Conservation (phyloP, 2,888 invertebrate species). For the Hydrotaea cyrtoneurina region DNA sequence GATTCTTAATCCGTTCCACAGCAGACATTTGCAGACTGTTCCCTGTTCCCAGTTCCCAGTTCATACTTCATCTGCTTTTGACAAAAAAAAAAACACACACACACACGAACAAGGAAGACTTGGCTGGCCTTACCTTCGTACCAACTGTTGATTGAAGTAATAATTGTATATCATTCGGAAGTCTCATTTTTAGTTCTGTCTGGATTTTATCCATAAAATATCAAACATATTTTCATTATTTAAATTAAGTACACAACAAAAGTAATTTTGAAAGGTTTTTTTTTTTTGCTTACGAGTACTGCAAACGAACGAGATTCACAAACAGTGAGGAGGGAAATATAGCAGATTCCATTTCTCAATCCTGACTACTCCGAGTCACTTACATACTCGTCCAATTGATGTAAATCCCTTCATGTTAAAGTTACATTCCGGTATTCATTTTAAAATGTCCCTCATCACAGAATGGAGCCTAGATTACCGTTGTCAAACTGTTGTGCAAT, state of each 20-base stretch:
- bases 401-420: too few species aligned
- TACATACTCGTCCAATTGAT: too few species aligned
- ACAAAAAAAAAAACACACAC: constrained; percentile 39
- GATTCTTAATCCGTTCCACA: constrained; percentile 3
- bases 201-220: constrained; percentile 62
- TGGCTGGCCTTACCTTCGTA: neutral
- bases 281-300: neutral
- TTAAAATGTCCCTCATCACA: too few species aligned
- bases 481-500: too few species aligned
- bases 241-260: constrained; percentile 55
- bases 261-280: constrained; percentile 21
- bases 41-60: constrained; percentile 29
- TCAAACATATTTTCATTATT: constrained; percentile 66
- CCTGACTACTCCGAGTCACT: too few species aligned
- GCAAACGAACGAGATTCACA: neutral
- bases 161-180: constrained; percentile 61
- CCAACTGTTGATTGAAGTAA: constrained; percentile 61
- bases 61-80: constrained; percentile 58
- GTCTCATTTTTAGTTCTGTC: constrained; percentile 22
- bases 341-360: too few species aligned
- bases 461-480: too few species aligned
- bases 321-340: neutral
- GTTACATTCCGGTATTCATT: too few species aligned
- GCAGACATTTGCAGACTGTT: neutral
- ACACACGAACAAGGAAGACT: neutral